Conservation (phyloP, 2,113 vertebrate species). For the Aphelocoma coerulescens region DNA sequence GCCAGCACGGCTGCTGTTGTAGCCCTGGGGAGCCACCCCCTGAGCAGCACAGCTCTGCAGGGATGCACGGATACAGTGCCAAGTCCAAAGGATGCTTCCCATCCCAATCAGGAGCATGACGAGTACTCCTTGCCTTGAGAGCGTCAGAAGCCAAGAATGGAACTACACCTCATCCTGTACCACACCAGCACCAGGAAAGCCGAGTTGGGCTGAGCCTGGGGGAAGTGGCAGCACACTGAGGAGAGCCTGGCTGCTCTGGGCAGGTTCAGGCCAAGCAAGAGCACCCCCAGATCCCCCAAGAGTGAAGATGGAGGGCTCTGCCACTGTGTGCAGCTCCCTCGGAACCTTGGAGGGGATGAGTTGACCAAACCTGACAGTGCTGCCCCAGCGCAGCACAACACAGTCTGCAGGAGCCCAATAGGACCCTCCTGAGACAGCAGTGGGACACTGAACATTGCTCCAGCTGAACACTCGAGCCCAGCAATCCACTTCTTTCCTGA, state of each 20-base stretch:
- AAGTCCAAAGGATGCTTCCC: background rate
- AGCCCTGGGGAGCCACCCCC: background rate
- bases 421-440: background rate
- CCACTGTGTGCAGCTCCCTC: background rate
- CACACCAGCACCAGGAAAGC: accelerated
- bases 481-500: background rate
- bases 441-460: background rate
- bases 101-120: background rate
- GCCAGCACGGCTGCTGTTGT: background rate
- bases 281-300: background rate
- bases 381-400: background rate
- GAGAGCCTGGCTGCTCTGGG: background rate
- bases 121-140: background rate
- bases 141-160: background rate
- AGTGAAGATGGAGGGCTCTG: background rate
- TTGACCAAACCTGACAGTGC: accelerated
- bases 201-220: background rate
- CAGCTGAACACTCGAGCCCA: background rate
- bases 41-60: background rate
- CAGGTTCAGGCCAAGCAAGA: background rate
- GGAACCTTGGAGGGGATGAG: accelerated
- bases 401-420: background rate
- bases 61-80: background rate
- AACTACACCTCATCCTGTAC: background rate
- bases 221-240: background rate